phyloP scores from a whole-genome alignment of 2,113 vertebrate species.

The Chionis minor region DNA sequence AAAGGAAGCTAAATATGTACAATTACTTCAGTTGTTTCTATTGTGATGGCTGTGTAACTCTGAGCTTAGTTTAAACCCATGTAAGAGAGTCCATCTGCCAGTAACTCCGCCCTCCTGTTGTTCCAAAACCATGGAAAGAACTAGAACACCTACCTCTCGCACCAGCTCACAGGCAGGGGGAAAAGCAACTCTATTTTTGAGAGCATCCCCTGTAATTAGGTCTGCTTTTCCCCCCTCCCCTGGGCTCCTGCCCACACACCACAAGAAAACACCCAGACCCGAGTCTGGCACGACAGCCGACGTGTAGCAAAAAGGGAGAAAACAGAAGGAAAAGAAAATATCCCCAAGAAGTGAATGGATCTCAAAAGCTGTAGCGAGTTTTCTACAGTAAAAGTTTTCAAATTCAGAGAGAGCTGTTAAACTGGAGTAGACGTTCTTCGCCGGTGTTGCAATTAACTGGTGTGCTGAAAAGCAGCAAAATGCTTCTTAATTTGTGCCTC shows the following conservation, averaged over 20 bases:
- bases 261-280: not conserved
- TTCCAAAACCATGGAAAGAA: not conserved
- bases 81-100: not conserved
- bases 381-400: not conserved
- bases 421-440: too few species aligned
- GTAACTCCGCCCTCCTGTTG: not conserved
- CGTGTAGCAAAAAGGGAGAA: not conserved
- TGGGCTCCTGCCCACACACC: constrained; percentile 4
- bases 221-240: not conserved
- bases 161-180: not conserved
- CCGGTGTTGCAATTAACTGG: rapidly evolving
- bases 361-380: not conserved
- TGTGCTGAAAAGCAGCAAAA: not conserved
- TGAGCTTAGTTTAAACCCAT: not conserved
- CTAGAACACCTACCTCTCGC: not conserved
- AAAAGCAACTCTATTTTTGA: constrained; percentile 41
- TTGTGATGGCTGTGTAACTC: constrained; percentile 5
- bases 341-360: not conserved
- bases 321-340: not conserved
- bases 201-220: constrained; percentile 46
- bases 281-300: not conserved
- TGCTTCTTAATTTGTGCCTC: rapidly evolving
- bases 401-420: not conserved
- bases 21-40: constrained; percentile 43
- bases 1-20: not conserved